Percentiles rank a stretch among this genome's conserved stretches.
Evolutionary conservation across 2,113 vertebrate genomes (phyloP).

Genomic region (Mirounga angustirostris): DNA sequence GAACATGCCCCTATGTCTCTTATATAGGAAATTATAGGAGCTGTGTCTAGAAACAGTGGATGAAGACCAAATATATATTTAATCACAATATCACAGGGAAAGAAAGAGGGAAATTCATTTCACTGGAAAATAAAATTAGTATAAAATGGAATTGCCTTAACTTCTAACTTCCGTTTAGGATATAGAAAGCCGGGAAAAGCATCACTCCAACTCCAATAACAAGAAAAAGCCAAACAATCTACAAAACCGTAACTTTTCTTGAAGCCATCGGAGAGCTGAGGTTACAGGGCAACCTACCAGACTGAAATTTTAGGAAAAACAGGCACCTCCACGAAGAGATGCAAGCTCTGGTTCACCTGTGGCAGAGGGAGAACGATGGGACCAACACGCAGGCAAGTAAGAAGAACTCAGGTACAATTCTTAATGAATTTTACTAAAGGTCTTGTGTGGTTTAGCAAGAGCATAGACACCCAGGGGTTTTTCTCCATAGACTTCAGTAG

Average conservation of each 20-base stretch:
- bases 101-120: neutral
- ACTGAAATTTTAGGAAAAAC: constrained; percentile 12
- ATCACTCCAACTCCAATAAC: neutral
- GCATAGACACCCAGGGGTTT: neutral
- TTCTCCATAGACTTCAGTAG: neutral
- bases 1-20: neutral
- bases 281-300: neutral
- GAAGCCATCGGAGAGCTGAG: neutral
- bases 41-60: neutral
- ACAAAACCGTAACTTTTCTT: constrained; percentile 21
- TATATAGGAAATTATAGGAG: neutral
- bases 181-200: neutral
- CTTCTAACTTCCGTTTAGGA: constrained; percentile 10
- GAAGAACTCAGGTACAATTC: constrained; percentile 6
- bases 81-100: neutral
- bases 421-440: constrained; percentile 38
- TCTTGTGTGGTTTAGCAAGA: neutral
- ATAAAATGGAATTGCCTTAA: neutral
- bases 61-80: constrained; percentile 15
- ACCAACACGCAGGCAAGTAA: neutral
- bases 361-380: neutral
- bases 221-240: neutral
- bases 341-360: neutral
- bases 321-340: neutral
- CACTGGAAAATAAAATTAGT: neutral